Evolutionary conservation across 2,113 vertebrate species (phyloP).

Genomic region (Climacteris rufus): DNA sequence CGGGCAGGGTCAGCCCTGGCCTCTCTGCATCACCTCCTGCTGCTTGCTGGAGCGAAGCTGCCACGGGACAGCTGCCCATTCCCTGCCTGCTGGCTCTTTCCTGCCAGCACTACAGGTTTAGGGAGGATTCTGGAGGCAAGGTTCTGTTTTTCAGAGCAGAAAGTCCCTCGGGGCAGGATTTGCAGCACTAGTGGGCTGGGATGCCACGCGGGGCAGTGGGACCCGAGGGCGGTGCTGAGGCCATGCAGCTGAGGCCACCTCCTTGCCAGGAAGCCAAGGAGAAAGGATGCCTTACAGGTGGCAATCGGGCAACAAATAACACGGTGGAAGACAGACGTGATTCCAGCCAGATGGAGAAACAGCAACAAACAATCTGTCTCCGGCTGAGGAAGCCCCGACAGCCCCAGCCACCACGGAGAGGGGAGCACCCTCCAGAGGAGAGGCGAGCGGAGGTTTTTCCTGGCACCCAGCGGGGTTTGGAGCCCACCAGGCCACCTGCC

Average conservation of each 20-base stretch:
- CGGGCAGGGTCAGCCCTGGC: rapidly evolving
- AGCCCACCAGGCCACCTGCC: neutral
- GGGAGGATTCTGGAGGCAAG: neutral
- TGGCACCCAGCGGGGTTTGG: neutral
- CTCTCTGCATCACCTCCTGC: rapidly evolving
- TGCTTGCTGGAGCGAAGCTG: neutral
- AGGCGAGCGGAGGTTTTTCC: neutral
- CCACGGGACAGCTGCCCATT: rapidly evolving
- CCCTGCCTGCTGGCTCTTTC: neutral
- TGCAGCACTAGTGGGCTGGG: neutral
- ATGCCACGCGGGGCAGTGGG: neutral
- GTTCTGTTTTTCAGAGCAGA: neutral
- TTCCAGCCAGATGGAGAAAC: slow-evolving; percentile 42
- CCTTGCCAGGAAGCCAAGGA: neutral
- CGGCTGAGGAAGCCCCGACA: neutral
- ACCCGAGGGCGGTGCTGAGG: neutral
- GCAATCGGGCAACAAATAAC: neutral
- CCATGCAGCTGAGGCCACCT: neutral
- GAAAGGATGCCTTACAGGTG: neutral
- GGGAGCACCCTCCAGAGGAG: neutral
- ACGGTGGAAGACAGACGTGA: neutral
- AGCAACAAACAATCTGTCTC: slow-evolving; percentile 35
- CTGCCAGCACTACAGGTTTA: neutral
- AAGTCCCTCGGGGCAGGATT: neutral
- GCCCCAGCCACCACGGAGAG: neutral